Conservation (phyloP, 2,888 invertebrate genomes). For the Clistopyga incitator region DNA sequence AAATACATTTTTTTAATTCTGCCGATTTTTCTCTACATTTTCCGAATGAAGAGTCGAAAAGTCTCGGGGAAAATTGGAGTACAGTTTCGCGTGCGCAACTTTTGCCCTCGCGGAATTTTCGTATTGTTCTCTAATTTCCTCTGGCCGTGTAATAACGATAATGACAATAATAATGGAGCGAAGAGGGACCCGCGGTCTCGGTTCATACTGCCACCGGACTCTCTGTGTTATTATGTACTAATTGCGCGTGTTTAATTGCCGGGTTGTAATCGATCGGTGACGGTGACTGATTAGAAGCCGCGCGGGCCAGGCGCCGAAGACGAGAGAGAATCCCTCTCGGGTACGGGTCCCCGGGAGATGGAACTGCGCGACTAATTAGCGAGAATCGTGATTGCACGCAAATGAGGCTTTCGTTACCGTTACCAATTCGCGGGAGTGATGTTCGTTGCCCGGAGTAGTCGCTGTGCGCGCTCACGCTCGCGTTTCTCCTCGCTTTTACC, state of each 20-base stretch:
- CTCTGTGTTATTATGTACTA: constrained; percentile 61
- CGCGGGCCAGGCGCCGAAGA: not conserved
- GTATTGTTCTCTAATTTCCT: not conserved
- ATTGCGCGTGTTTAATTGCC: constrained; percentile 64
- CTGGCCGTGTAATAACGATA: constrained; percentile 1
- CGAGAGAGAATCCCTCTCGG: not conserved
- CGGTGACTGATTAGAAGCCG: constrained; percentile 61
- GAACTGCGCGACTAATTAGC: constrained; percentile 70
- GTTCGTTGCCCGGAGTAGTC: not conserved
- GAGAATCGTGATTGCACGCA: constrained; percentile 71
- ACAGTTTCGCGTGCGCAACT: not conserved
- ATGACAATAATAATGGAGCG: constrained; percentile 7
- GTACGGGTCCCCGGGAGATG: constrained; percentile 13
- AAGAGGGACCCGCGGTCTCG: not conserved
- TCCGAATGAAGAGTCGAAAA: no score
- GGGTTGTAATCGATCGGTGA: constrained; percentile 63
- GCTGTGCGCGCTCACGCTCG: constrained; percentile 8
- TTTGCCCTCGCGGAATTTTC: not conserved
- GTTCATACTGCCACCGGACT: not conserved
- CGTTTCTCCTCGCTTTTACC: not conserved
- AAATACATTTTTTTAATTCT: no score
- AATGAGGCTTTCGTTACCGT: constrained; percentile 72
- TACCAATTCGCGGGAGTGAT: constrained; percentile 65
- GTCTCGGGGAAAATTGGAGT: no score
- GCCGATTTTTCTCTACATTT: no score